A percentile compares a stretch with the other conserved stretches of the same genome.
phyloP scores from a whole-genome alignment of 2,888 invertebrate species.

The Cheilosia vernalis region DNA sequence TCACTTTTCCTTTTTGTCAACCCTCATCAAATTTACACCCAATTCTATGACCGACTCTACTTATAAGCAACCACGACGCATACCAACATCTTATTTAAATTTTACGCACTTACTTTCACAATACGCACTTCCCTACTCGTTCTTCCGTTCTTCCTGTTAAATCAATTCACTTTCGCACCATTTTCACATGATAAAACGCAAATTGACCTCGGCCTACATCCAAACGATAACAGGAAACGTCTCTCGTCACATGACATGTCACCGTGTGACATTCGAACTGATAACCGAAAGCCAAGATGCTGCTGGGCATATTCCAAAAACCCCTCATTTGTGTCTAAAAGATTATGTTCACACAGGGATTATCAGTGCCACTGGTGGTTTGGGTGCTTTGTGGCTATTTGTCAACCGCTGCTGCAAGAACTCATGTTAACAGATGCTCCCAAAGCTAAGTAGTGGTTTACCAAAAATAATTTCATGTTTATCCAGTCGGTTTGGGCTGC shows the following conservation, averaged over 20 bases:
- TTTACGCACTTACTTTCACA: too few species aligned
- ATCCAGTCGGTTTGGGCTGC: constrained; percentile 48
- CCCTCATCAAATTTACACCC: too few species aligned
- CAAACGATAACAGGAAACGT: constrained; percentile 10
- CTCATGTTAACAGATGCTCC: constrained; percentile 71
- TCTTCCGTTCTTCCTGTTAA: not conserved
- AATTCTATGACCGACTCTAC: too few species aligned
- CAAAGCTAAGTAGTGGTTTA: constrained; percentile 68
- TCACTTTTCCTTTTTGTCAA: too few species aligned
- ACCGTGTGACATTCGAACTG: constrained; percentile 40
- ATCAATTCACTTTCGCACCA: not conserved
- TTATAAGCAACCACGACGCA: too few species aligned
- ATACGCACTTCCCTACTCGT: not conserved
- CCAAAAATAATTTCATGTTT: constrained; percentile 74
- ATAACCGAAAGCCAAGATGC: constrained; percentile 58
- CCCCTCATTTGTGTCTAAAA: constrained; percentile 51
- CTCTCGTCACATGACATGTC: constrained; percentile 26
- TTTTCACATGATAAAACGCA: constrained; percentile 16
- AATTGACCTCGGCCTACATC: constrained; percentile 3
- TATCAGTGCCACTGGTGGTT: constrained; percentile 47
- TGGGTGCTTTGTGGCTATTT: constrained; percentile 61
- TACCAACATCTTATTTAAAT: too few species aligned
- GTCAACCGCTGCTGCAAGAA: constrained; percentile 64
- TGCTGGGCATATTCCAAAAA: constrained; percentile 52
- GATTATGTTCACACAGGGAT: constrained; percentile 70